Base-by-base conservation (phyloP, 2,888 invertebrate genomes). In the Drosophila nr. medialis region DNA sequence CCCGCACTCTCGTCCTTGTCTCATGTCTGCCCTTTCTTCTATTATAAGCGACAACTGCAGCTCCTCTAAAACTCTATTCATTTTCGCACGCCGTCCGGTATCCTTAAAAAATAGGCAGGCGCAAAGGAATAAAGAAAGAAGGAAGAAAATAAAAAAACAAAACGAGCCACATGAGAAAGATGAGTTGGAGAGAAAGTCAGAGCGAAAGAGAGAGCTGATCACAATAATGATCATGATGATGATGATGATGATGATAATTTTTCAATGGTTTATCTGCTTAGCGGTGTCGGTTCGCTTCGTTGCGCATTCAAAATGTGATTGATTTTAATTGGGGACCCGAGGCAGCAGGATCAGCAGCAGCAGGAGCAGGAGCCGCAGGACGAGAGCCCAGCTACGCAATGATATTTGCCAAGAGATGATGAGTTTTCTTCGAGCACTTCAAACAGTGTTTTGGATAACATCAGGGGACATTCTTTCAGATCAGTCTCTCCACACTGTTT, bases 271-370 rank as follows among this genome's bases (percentile, higher is more conserved):
- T 85, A 85, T 77, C 84, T 87, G 58, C 82, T 86, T 77, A 83
- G 65, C 53, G 72, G 24, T 53, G 61, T 38, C 64, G 59, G 68
- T 72, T 62, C 77, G 82, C 72, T 75, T 70, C 72, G 77, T 48
- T 82, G 82, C 69, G 78, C 76, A 74, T 75, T 67, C 36, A 63
- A 73, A 83, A 76, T 80, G 80, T 89, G 89, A 86, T 86, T 89
- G 89, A 89, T 84, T 86, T 86, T 89, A 86, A 86, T 89, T 89
- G 83, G 70, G 69, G 75, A 81, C 58, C 61, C 55, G 40, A 53
- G n/a, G 24, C 15, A 58, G 48, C 42, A 50, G 71, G 40, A 58
- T 40, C 53, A 63, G 58, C 24, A 38, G 62, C 38, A 51, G 59
- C 27, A 42, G 48, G 34, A 45, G 62, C 45, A 42, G 48, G 34